These are phyloP conservation scores for Chrysina gloriosa DNA, from an alignment of 2,888 invertebrate species.

Conservation along the genomic window DNA sequence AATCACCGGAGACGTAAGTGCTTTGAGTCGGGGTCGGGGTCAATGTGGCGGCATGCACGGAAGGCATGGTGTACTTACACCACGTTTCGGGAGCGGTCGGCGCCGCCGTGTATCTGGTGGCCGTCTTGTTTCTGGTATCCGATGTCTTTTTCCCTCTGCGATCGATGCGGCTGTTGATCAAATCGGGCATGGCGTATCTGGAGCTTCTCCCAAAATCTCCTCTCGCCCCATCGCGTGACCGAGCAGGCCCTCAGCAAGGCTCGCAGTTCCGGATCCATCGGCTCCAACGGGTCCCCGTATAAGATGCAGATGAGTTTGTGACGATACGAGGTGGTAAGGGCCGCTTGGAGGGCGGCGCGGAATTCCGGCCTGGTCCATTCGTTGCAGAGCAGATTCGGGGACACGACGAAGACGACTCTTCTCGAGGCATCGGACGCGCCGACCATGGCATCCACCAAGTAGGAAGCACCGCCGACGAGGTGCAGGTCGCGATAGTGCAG, in stretches of 20 bases:
- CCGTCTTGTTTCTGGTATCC: constrained; percentile 71
- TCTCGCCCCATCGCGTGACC: constrained; percentile 80
- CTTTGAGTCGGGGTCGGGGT: constrained; percentile 72
- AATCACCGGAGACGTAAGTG: constrained; percentile 71
- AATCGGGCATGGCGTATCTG: constrained; percentile 81
- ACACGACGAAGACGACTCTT: constrained; percentile 83
- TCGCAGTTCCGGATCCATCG: constrained; percentile 81
- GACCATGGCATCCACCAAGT: constrained; percentile 72
- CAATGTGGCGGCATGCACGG: constrained; percentile 67
- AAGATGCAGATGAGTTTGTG: constrained; percentile 72
- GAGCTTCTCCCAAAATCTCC: constrained; percentile 88
- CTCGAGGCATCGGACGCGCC: constrained; percentile 74
- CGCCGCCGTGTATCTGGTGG: constrained; percentile 76
- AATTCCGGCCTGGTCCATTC: constrained; percentile 89
- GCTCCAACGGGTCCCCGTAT: constrained; percentile 78
- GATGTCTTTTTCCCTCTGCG: constrained; percentile 68
- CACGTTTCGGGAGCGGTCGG: constrained; percentile 79
- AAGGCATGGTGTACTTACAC: constrained; percentile 75
- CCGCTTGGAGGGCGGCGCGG: constrained; percentile 82
- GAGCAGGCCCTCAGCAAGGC: constrained; percentile 78
- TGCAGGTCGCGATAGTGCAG: constrained; percentile 75
- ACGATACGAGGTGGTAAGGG: constrained; percentile 75
- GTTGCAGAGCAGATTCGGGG: constrained; percentile 82
- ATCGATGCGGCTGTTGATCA: constrained; percentile 70
- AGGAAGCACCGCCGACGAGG: constrained; percentile 72